These are phyloP conservation scores for Drosophila quinaria DNA, from an alignment of 2,888 invertebrate genomes.

Conservation along the genomic window DNA sequence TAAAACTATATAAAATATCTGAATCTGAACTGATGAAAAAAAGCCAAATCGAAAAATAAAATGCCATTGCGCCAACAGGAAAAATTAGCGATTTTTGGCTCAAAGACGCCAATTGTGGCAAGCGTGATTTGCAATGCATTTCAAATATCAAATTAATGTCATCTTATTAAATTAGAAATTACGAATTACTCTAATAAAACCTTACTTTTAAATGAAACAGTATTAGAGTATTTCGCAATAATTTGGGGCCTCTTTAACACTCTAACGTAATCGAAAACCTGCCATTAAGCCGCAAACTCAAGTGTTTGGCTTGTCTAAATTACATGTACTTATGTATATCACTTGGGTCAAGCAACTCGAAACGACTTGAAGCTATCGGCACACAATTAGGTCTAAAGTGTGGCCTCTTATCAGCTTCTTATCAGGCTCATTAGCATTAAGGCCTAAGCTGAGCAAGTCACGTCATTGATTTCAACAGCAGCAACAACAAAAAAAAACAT, in stretches of 20 bases:
- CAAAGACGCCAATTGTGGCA: too few relatives aligned
- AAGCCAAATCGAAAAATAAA: not conserved
- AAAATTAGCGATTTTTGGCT: too few relatives aligned
- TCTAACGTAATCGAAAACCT: constrained; percentile 2
- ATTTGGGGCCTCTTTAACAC: not conserved
- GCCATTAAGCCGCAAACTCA: constrained; percentile 40
- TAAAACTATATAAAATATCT: not conserved
- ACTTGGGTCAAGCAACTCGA: constrained; percentile 26
- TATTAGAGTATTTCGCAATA: not conserved
- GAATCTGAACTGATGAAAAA: not conserved
- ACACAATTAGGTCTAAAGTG: constrained; percentile 38
- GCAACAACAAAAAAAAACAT: not conserved
- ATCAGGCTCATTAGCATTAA: constrained; percentile 55
- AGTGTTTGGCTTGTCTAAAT: constrained; percentile 41
- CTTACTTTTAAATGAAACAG: too few relatives aligned
- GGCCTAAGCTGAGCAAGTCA: constrained; percentile 43
- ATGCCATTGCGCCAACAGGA: too few relatives aligned
- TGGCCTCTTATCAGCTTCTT: constrained; percentile 49
- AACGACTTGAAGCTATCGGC: constrained; percentile 23
- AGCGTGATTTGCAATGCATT: too few relatives aligned
- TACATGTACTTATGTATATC: constrained; percentile 43
- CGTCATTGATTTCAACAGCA: constrained; percentile 45
- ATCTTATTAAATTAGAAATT: too few relatives aligned
- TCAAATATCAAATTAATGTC: too few relatives aligned
- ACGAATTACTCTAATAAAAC: too few relatives aligned